Evolutionary conservation across 1,140 invertebrate species (phyloP).

Genomic region (Cardiocondyla obscurior): DNA sequence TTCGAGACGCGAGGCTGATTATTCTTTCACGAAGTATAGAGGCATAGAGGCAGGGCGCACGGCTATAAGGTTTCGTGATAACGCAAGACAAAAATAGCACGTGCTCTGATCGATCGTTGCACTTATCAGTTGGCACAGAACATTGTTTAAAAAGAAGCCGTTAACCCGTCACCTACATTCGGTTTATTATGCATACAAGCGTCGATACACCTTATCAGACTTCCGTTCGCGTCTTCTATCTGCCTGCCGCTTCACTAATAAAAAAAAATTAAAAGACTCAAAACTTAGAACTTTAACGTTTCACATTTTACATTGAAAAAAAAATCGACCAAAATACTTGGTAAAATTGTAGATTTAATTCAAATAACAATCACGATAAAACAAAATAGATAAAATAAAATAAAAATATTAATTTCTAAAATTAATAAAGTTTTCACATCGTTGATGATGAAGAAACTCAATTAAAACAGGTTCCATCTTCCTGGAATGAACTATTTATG

Average conservation of each 20-base stretch:
- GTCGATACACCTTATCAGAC: not conserved
- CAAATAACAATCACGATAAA: not conserved
- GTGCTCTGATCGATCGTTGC: constrained; percentile 46
- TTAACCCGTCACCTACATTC: constrained; percentile 48
- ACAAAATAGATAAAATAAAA: not conserved
- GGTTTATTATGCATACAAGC: not conserved
- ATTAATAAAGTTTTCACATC: not conserved
- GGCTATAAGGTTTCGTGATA: constrained; percentile 48
- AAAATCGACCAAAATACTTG: not conserved
- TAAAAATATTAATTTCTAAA: constrained; percentile 12
- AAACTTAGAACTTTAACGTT: not conserved
- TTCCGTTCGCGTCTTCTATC: not conserved
- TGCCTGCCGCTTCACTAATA: not conserved
- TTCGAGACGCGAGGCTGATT: constrained; percentile 8
- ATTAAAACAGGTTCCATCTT: constrained; percentile 38
- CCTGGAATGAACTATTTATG: constrained; percentile 21
- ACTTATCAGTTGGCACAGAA: constrained; percentile 39
- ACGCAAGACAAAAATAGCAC: constrained; percentile 43
- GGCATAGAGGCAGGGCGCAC: not conserved
- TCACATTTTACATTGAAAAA: not conserved
- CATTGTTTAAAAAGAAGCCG: constrained; percentile 31
- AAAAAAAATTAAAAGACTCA: not conserved
- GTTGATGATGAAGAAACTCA: not conserved
- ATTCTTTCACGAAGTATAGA: constrained; percentile 9
- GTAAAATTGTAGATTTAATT: too few relatives aligned